Base-by-base conservation (phyloP, 2,888 invertebrate species). In the Quadroppia sp. region DNA sequence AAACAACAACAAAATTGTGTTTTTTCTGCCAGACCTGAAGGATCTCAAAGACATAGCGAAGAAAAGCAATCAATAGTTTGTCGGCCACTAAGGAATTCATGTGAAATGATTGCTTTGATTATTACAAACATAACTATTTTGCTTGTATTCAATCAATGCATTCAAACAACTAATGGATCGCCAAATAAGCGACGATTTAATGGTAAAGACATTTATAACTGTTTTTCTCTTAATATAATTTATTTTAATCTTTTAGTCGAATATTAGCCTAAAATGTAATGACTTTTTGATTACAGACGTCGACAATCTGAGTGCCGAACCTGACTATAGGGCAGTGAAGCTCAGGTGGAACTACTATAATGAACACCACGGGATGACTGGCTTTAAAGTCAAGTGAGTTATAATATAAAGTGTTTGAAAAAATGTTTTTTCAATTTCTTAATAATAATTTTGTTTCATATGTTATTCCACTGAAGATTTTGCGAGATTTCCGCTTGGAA, bases 241-340 rank as follows among this genome's bases (percentile, higher is more conserved):
- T 23, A 6, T 11, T 23, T 53, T 53, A 53, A 25, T 20, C 25
- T 9, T 25, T 36, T 23, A 32, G 25, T 15, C 17, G 1, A 30
- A 61, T 9, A 17, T n/a, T 61, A 36, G 17, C n/a, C n/a, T n/a
- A n/a, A n/a, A n/a, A n/a, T n/a, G n/a, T 40, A 64, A 64, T 64
- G 40, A 67, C 42, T 13, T 13, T 67, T 36, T 64, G 67, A 40
- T 67, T 67, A 67, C 23, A 88, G 88, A 85, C 80, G 85, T 88
- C 74, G 83, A 85, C 77, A 87, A 88, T 80, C 82, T 88, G 76
- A 85, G 86, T 76, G 88, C 87, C 40, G 87, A 88, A 80, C 87
- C 88, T 28, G 88, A 88, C 80, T 89, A 88, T 80, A 84, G 88
- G 72, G 86, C 87, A 79, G 88, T 88, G 20, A 84, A 85, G 2